Evolutionary conservation across 2,888 invertebrate genomes (phyloP).

Genomic region (Tuberolachnus salignus): DNA sequence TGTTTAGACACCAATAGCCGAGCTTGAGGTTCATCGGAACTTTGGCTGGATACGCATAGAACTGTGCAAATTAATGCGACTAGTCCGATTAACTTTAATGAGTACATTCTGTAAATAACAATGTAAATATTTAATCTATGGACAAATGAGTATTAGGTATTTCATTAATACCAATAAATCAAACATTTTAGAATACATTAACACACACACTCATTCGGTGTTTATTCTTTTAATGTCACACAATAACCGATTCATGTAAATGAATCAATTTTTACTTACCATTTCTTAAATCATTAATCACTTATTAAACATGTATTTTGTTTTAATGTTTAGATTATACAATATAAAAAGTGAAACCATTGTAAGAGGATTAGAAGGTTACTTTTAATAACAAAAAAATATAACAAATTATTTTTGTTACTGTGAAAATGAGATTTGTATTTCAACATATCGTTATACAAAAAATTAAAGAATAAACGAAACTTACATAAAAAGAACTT

Average conservation of each 20-base stretch:
- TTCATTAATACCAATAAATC: not conserved
- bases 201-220: not conserved
- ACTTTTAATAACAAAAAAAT: slow-evolving; percentile 16
- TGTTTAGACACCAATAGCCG: slow-evolving; percentile 89
- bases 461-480: slow-evolving; percentile 13
- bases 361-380: slow-evolving; percentile 14
- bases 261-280: too few relatives aligned
- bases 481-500: slow-evolving; percentile 24
- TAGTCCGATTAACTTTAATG: slow-evolving; percentile 35
- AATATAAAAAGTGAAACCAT: not conserved
- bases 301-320: not conserved
- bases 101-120: slow-evolving; percentile 49
- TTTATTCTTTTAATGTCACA: not conserved
- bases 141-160: not conserved
- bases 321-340: not conserved
- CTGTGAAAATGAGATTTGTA: slow-evolving; percentile 5
- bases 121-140: not conserved
- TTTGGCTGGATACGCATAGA: slow-evolving; percentile 5
- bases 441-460: slow-evolving; percentile 26
- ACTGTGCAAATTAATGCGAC: slow-evolving; percentile 36
- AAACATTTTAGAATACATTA: not conserved
- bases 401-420: slow-evolving; percentile 21
- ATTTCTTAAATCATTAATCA: not conserved
- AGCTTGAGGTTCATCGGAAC: slow-evolving; percentile 64
- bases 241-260: not conserved